These are phyloP conservation scores for Koerneria pararmatus DNA, from an alignment of 2,888 invertebrate genomes.

Conservation along the genomic window DNA sequence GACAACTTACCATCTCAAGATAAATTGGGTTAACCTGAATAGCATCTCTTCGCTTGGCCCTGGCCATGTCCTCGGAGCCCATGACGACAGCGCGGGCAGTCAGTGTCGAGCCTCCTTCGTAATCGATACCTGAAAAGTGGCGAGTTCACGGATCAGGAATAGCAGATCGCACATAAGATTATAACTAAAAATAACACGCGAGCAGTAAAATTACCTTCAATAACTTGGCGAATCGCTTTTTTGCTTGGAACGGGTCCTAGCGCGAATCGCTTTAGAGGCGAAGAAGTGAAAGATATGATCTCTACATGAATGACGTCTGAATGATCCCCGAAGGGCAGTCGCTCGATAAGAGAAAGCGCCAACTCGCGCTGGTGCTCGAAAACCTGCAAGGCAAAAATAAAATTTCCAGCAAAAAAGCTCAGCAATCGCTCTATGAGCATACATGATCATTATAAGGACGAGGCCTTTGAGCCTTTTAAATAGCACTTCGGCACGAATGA, in stretches of 20 bases:
- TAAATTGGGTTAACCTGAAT: no score
- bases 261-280: constrained; percentile 36
- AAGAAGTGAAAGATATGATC: constrained; percentile 43
- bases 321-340: constrained; percentile 37
- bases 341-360: constrained; percentile 45
- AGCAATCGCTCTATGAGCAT: background rate
- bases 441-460: no score
- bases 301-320: constrained; percentile 28
- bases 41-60: constrained; percentile 40
- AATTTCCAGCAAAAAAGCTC: background rate
- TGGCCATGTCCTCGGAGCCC: constrained; percentile 39
- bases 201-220: background rate
- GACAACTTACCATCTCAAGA: no score
- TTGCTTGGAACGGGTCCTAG: constrained; percentile 42
- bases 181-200: background rate
- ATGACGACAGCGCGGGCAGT: constrained; percentile 49
- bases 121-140: constrained; percentile 16
- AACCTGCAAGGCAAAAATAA: constrained; percentile 25
- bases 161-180: background rate
- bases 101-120: constrained; percentile 47
- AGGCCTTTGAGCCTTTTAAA: no score
- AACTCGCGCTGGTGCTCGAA: constrained; percentile 54
- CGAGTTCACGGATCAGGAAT: background rate
- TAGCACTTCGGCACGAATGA: no score
- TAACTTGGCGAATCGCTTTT: constrained; percentile 23